These are phyloP conservation scores for Corticium candelabrum DNA, from an alignment of 37 sponge, comb jelly and placozoan species.

Conservation along the genomic window DNA sequence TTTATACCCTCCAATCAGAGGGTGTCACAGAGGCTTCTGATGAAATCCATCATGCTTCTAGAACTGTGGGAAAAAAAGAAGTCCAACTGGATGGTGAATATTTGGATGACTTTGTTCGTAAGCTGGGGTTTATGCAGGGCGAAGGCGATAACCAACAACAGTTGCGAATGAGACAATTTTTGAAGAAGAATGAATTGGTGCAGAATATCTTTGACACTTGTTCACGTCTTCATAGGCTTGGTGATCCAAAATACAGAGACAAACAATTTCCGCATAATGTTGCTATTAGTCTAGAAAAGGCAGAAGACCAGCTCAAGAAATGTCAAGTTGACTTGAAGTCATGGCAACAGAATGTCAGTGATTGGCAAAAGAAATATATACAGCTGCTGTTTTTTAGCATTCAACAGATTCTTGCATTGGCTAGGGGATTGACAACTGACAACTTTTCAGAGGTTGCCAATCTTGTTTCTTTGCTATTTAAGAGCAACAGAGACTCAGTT, in stretches of 20 bases:
- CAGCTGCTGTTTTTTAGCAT: not conserved
- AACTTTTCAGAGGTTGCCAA: not conserved
- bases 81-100: not conserved
- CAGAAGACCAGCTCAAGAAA: too few relatives aligned
- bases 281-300: not conserved
- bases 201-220: not conserved
- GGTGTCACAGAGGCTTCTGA: too few relatives aligned
- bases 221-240: not conserved
- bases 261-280: not conserved
- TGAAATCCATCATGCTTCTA: too few relatives aligned
- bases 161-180: not conserved
- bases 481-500: not conserved
- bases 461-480: not conserved
- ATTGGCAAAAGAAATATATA: constrained; percentile 12
- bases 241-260: not conserved
- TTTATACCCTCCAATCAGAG: too few relatives aligned
- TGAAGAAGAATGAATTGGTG: not conserved
- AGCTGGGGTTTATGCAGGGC: not conserved
- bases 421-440: not conserved
- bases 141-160: not conserved
- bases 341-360: constrained; percentile 39
- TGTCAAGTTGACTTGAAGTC: too few relatives aligned
- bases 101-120: not conserved
- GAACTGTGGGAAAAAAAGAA: not conserved
- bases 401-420: not conserved